These are phyloP conservation scores for Glareola pratincola DNA, from an alignment of 2,113 vertebrate genomes.

Conservation along the genomic window DNA sequence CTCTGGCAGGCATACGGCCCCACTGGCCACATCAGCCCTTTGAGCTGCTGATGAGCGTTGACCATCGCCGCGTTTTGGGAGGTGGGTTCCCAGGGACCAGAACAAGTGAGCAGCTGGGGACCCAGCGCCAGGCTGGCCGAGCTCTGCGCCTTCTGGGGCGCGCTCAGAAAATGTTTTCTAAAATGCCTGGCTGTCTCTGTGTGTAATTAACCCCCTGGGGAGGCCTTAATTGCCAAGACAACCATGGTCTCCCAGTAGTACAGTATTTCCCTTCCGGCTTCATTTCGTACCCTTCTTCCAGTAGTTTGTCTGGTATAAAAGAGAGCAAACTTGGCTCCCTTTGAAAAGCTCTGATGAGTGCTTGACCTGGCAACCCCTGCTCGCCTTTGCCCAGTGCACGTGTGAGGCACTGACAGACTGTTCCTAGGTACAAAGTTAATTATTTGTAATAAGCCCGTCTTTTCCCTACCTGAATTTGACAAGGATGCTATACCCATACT, in stretches of 20 bases:
- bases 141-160: not conserved
- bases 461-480: not conserved
- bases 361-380: not conserved
- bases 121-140: not conserved
- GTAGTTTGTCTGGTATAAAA: not conserved
- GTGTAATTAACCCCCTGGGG: slow-evolving; percentile 64
- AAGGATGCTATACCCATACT: accelerated
- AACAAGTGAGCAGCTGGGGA: not conserved
- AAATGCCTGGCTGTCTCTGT: not conserved
- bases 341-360: slow-evolving; percentile 50
- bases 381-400: not conserved
- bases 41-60: not conserved
- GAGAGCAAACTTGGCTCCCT: slow-evolving; percentile 29
- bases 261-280: slow-evolving; percentile 38
- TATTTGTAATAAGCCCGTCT: not conserved
- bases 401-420: not conserved
- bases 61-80: not conserved
- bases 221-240: slow-evolving; percentile 48
- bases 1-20: not conserved
- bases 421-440: not conserved
- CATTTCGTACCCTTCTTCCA: slow-evolving; percentile 26
- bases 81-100: not conserved
- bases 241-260: not conserved
- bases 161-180: not conserved
- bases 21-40: accelerated